Percentiles rank a stretch among this genome's conserved stretches.
phyloP scores from a whole-genome alignment of 53 echinoderm and acorn worm species.

The Temnopleurus reevesii region DNA sequence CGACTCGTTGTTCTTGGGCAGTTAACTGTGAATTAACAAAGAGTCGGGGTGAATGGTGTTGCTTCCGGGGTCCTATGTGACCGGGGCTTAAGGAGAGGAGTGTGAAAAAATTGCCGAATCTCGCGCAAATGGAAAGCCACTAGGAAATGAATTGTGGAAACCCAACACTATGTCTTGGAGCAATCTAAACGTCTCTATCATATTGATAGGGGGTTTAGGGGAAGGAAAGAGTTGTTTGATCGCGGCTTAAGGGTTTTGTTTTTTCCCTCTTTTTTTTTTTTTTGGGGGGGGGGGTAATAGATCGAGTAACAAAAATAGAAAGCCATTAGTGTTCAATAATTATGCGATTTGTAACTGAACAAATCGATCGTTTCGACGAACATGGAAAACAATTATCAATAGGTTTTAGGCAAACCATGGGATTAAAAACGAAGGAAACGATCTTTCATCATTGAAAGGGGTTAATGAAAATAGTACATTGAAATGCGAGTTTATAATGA shows the following conservation, averaged over 20 bases:
- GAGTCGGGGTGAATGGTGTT: too few relatives aligned
- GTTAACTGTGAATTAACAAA: too few relatives aligned
- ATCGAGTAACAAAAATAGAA: not conserved
- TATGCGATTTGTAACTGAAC: too few relatives aligned
- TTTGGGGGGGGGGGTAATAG: not conserved
- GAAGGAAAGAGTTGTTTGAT: not conserved
- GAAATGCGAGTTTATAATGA: too few relatives aligned
- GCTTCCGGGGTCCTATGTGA: too few relatives aligned
- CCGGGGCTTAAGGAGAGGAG: conserved; percentile 6
- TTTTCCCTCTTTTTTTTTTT: not conserved
- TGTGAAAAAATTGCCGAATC: not conserved
- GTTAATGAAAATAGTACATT: too few relatives aligned
- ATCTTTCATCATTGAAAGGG: too few relatives aligned
- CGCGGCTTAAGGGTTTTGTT: not conserved
- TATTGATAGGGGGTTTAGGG: not conserved
- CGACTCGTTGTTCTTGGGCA: too few relatives aligned
- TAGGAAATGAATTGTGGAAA: conserved; percentile 43
- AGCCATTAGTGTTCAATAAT: not conserved
- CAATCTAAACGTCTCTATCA: not conserved
- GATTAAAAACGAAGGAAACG: too few relatives aligned
- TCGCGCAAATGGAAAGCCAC: not conserved
- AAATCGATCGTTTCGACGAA: too few relatives aligned
- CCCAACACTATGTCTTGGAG: conserved; percentile 24
- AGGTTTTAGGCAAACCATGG: not conserved
- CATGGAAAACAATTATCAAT: not conserved